Evolutionary conservation across 2,888 invertebrate genomes (phyloP), one percentile per base, ranked within the genome.

Genomic region (Cotesia congregata): DNA sequence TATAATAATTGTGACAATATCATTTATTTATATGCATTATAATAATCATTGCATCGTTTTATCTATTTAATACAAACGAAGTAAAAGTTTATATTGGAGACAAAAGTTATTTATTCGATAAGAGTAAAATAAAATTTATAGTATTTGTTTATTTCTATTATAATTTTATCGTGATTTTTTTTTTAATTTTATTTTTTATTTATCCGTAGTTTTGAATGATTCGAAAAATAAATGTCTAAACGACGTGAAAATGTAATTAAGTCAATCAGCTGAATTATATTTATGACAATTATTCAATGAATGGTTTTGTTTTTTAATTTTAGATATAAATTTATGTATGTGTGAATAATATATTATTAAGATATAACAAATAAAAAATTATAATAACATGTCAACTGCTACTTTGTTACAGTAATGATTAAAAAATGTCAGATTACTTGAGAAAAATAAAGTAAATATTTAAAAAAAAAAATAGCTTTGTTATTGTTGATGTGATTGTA

Each of bases 1-100:
- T 79, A 81, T 82, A 81, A 79, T 67, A 67, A n/a, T 71, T 71
- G 60, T 71, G 62, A 62, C 71, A 71, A 72, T 62, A 72, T 72
- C 17, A 39, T 40, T 68, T 68, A 62, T 61, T 72, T 71, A 17
- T 62, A 7, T 65, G 65, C 30, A 65, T 17, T n/a, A 62, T 67
- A 12, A 39, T 38, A 67, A 68, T 50, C 17, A 72, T 65, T 60
- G 6, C 65, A 62, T 72, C 20, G 12, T 61, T 61, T 39, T 72
- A 39, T 72, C 50, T 30, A 59, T 20, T 70, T 5, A 17, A 70
- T 60, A 12, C 40, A 74, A 41, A 41, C 62, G 61, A 17, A 68
- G 30, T n/a, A 67, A n/a, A 60, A 62, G 41, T 67, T 68, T 50
- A 40, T 39, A 40, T 61, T 64, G 41, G 15, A 41, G 15, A 62